Conservation (phyloP, 2,113 vertebrate genomes). For the Eulacestoma nigropectus region DNA sequence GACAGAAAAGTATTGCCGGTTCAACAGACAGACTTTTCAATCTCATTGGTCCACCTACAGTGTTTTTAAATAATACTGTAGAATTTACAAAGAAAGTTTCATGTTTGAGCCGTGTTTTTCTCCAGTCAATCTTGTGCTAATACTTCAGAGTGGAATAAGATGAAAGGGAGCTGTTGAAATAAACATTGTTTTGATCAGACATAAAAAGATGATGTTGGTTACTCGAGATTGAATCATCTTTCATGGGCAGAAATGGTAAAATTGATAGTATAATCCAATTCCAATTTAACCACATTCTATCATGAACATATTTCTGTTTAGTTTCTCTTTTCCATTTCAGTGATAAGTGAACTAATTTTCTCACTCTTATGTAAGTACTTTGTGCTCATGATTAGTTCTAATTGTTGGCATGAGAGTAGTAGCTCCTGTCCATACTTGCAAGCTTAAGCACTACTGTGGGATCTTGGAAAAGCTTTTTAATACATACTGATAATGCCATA, state of each 20-base stretch:
- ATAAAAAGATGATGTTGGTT: not conserved
- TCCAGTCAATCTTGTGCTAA: not conserved
- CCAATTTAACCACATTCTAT: not conserved
- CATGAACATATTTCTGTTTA: not conserved
- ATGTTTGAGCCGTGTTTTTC: not conserved
- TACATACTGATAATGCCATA: not conserved
- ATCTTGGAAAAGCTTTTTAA: not conserved
- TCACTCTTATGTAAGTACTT: not conserved
- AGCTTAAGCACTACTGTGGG: not conserved
- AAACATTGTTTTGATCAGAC: not conserved
- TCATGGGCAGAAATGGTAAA: not conserved
- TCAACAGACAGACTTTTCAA: not conserved
- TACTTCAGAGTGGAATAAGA: not conserved
- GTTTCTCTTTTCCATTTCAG: not conserved
- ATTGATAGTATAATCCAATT: not conserved
- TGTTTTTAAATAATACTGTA: not conserved
- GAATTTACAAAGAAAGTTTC: not conserved
- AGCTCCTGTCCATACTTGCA: not conserved
- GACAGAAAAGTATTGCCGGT: not conserved
- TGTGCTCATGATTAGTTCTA: not conserved
- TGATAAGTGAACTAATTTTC: not conserved
- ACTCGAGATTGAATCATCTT: not conserved
- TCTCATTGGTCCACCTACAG: not conserved
- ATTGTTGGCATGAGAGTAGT: not conserved
- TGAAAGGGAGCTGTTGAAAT: not conserved